Base-by-base conservation (phyloP, 1,140 invertebrate species). In the Drosophila orena region DNA sequence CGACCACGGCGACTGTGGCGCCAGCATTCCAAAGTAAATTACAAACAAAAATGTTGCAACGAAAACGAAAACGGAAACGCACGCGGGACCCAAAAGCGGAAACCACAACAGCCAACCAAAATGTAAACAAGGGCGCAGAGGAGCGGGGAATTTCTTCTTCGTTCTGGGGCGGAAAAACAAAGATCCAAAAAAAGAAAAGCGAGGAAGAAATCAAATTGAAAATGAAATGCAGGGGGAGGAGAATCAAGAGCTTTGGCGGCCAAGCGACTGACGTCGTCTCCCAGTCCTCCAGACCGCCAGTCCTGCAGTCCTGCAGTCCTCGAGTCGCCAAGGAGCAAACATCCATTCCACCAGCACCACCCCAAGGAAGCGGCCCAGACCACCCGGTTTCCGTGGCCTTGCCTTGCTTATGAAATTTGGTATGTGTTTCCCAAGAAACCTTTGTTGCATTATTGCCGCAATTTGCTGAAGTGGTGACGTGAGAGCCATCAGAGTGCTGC, bases 371-470 rank as follows among this genome's bases (percentile, higher is more conserved):
- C 30, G 30, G 30, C 7, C 8, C 30, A 30, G 7, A 14, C 15
- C 27, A 22, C 27, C 46, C 15, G 17, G n/a, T 3, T 40, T 43
- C 38, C 50, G 2, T 11, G 22, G 20, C 20, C 65, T 22, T 14
- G 65, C 40, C 50, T 83, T 64, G 79, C 72, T 75, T 79, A 81
- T 86, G 83, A 83, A 86, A 88, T 88, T 86, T 86, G 83, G 83
- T 79, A 79, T 88, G 81, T 86, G 83, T 86, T 86, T 86, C 83
- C 83, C 83, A 86, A 86, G 83, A 86, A 86, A 86, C 83, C 83
- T 86, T 86, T 86, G 83, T 86, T 86, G 83, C 83, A 86, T 86
- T 86, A 86, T 86, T 86, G 83, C 83, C 79, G 83, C 83, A 86
- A 86, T 86, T 86, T 86, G 83, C 83, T 81, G 83, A 86, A 86